Base-by-base conservation (phyloP, 2,888 invertebrate species). In the Lepidocyrtinus sp. region DNA sequence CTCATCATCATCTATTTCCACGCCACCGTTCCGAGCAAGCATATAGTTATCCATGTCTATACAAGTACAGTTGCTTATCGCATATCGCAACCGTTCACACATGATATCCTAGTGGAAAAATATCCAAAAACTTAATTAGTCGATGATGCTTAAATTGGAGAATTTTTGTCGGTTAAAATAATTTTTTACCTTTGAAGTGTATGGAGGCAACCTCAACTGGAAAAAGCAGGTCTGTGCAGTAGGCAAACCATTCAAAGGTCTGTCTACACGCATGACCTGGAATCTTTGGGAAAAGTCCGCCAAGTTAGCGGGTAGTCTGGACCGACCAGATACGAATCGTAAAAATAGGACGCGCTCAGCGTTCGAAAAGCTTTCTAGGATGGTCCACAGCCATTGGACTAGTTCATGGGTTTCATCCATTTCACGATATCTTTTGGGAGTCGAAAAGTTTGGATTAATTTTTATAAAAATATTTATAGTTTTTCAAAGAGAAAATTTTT, bases 11-110 rank as follows among this genome's bases (percentile, higher is more conserved):
- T 88, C 89, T 65, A 88, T 88, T 9, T 89, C 89, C 27, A 89
- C 88, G 76, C 90, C 90, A 5, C 89, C 89, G 86, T 92, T 92
- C 69, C 92, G 89, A 1, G 91, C 91, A 80, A 93, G 89, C 92
- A 92, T 92, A 88, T 92, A 92, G 88, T 92, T 92, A 88, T 93
- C 92, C 92, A 92, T 92, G 88, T 93, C 92, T 72, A 93, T 93
- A 5, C 92, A 92, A 36, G 91, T 90, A 86, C 92, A 93, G 88
- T 92, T 92, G 87, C 92, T 91, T 80, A 93, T 92, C 65, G 92
- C 92, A 87, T 92, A 92, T 27, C 92, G 90, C 67, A 93, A 88
- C 82, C 91, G 89, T 87, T 92, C 92, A 0, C 91, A 91, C 90
- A 93, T 90, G 59, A 91, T 89, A 84, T 91, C 91, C 83, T 90